Base-by-base conservation (phyloP, 2,113 vertebrate genomes). In the Jaculus jaculus region DNA sequence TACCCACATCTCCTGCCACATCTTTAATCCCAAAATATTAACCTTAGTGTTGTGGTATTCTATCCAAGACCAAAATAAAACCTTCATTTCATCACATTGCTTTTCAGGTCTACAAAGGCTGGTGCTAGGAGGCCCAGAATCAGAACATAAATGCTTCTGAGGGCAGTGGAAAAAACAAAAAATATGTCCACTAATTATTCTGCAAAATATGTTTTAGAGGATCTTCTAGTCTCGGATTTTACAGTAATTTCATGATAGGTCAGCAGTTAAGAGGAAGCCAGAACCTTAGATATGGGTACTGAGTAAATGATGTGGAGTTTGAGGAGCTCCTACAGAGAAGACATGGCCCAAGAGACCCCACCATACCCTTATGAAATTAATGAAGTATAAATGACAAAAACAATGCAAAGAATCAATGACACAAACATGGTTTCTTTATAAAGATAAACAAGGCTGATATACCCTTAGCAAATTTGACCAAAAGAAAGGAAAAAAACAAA, bases 151-250 rank as follows among this genome's bases (percentile, higher is more conserved):
- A 34, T 81, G 34, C 37, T 85, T 82, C 60, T n/a, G 23, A 16
- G 51, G 23, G 82, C 9, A 24, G 9, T 78, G 3, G 23, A 39
- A 81, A 84, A 54, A 80, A 37, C 5, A 28, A 90, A 79, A 60
- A 58, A 63, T 63, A 72, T 12, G 1, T 39, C 68, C 42, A 4
- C 34, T 90, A 92, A 92, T 77, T 63, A 89, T 23, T 20, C 21
- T 92, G n/a, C 47, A 42, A 95, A 51, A 81, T 85, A 37, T 69
- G 78, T 90, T 91, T 63, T 30, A 93, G 66, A 89, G 20, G 34
- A 95, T 81, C 16, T 58, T 34, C 51, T 47, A n/a, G 58, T 24
- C 74, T 63, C 28, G 47, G 20, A 10, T 79, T 92, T 83, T 90
- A 30, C 0, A 37, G 42, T 47, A 63, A 61, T 28, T 88, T 69